Evolutionary conservation across 2,113 vertebrate species (phyloP).

Genomic region (Acrocephalus arundinaceus): DNA sequence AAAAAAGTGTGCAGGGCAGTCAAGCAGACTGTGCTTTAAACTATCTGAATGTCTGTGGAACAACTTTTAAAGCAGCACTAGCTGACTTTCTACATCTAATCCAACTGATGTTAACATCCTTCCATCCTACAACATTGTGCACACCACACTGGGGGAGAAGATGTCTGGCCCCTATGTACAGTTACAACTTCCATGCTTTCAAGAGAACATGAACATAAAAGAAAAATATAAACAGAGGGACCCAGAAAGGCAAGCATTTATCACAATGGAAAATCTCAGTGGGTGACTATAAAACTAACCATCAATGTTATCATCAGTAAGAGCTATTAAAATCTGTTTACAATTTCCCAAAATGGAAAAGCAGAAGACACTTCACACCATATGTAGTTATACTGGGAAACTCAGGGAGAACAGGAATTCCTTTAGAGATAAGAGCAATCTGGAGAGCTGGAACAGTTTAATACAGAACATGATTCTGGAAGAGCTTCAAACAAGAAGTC

Average conservation of each 20-base stretch:
- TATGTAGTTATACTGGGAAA: not conserved
- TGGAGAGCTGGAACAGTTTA: not conserved
- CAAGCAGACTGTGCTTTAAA: not conserved
- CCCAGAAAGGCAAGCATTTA: not conserved
- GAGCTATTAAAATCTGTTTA: not conserved
- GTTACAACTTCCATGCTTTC: not conserved
- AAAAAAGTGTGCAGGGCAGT: fast-evolving
- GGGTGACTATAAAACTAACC: not conserved
- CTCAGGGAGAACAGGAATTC: not conserved
- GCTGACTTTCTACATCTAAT: not conserved
- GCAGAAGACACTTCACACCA: not conserved
- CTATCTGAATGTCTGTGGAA: not conserved
- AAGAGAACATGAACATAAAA: not conserved
- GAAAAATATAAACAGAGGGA: not conserved
- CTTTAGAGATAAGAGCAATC: not conserved
- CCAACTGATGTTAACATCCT: not conserved
- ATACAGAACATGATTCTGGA: not conserved
- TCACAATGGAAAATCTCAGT: not conserved
- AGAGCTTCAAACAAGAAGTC: not conserved
- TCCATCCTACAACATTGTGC: not conserved
- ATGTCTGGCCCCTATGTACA: not conserved
- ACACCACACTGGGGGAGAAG: not conserved
- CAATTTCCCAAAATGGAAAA: not conserved
- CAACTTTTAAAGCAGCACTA: not conserved
- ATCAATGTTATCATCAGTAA: not conserved